Base-by-base conservation (phyloP, 2,797 vertebrate genomes). In the Pteronotus mesoamericanus region DNA sequence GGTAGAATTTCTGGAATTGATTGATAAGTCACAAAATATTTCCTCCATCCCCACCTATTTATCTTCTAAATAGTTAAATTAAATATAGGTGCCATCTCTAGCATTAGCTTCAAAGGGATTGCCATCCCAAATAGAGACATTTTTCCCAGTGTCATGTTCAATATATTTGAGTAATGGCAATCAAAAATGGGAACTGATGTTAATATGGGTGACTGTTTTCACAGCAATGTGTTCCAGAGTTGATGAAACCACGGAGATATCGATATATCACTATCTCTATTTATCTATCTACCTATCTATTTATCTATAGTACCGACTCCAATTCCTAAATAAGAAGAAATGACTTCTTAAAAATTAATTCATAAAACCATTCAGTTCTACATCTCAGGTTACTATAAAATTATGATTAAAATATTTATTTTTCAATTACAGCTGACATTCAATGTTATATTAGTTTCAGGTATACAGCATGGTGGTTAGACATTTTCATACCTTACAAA, bases 331-430 rank as follows among this genome's bases (percentile, higher is more conserved):
- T 69, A 75, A 74, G 48, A 94, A 64, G 3, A 84, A 88, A 82
- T 21, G 22, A 61, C 22, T 93, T 6, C 26, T 19, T 93, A 74
- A 44, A 82, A n/a, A 75, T 61, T 86, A 79, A 55, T 71, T 87
- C 57, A 89, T 75, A 84, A 75, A 93, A 89, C 15, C 86, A 86
- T 72, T 90, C 51, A 51, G 69, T 72, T 95, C 14, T 53, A 61
- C 3, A 86, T 59, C 26, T 12, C 42, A 80, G 19, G 87, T 89
- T 24, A 83, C 44, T 59, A 10, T 32, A 95, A 84, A 51, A 88
- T 42, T 85, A 59, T 37, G 37, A 53, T 86, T 66, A 34, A 68
- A 89, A 42, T 75, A 6, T 14, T 69, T 96, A 39, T 42, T 71
- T 0, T 48, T 21, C 44, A 75, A 21, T 48, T n/a, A 46, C 9